Conservation (phyloP, 2,113 vertebrate species). For the Oncorhynchus kisutch region DNA sequence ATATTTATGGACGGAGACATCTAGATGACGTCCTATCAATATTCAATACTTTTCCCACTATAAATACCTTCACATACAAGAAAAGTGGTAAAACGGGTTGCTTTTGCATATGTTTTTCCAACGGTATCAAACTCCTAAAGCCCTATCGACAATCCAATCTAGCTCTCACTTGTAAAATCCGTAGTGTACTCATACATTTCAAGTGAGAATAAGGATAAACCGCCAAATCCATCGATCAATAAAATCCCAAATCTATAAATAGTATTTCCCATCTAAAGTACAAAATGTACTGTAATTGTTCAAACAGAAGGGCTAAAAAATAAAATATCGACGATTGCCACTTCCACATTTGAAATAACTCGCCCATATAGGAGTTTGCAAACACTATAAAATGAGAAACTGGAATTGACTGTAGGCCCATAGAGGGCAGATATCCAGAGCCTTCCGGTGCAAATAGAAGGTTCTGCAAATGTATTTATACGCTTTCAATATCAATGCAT, state of each 20-base stretch:
- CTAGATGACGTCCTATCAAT: constrained; percentile 17
- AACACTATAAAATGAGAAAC: too few species aligned
- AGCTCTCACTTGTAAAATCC: constrained; percentile 16
- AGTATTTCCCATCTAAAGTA: not conserved
- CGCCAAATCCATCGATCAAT: constrained; percentile 57
- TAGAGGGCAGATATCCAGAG: too few species aligned
- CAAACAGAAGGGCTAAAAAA: not conserved
- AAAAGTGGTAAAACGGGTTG: constrained; percentile 32
- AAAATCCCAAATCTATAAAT: constrained; percentile 8
- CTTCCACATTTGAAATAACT: too few species aligned
- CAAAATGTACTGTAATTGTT: not conserved
- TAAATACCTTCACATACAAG: constrained; percentile 64
- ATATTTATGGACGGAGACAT: constrained; percentile 4
- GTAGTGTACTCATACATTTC: constrained; percentile 21
- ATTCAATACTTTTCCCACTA: constrained; percentile 43
- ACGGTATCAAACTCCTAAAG: constrained; percentile 7
- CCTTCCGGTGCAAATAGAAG: too few species aligned
- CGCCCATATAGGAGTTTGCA: too few species aligned
- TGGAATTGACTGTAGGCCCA: too few species aligned
- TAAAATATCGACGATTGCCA: not conserved
- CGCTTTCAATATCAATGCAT: too few species aligned
- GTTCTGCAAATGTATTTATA: too few species aligned
- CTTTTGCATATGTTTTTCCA: constrained; percentile 41
- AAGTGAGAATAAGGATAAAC: constrained; percentile 34
- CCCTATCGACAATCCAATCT: constrained; percentile 10